phyloP scores from a whole-genome alignment of 2,113 vertebrate genomes.

The Copsychus sechellarum region DNA sequence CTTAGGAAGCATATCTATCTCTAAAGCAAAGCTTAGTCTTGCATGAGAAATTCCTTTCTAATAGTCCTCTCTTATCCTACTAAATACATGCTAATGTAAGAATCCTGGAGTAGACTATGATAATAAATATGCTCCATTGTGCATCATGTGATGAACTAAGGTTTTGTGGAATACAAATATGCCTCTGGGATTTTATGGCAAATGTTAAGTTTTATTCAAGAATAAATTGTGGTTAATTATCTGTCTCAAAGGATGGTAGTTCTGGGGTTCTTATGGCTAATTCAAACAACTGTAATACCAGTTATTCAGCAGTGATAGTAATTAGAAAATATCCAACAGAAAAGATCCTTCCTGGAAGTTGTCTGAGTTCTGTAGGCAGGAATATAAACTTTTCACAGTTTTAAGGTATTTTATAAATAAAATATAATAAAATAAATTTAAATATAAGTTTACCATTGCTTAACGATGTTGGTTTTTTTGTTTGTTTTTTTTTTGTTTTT shows the following conservation, averaged over 20 bases:
- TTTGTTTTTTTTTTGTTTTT: background rate
- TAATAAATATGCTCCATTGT: background rate
- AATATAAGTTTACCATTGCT: accelerated
- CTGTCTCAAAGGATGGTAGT: background rate
- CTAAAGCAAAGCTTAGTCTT: background rate
- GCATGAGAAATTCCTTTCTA: background rate
- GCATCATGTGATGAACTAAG: background rate
- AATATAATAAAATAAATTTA: too few relatives aligned
- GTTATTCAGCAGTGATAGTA: background rate
- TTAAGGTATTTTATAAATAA: background rate
- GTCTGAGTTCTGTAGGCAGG: background rate
- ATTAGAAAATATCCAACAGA: background rate
- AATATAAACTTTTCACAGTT: background rate
- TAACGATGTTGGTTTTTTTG: background rate
- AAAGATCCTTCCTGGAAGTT: background rate
- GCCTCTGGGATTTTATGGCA: background rate
- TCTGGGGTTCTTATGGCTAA: background rate
- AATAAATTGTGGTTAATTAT: slow-evolving; percentile 42
- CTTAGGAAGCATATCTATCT: background rate
- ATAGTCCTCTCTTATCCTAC: background rate
- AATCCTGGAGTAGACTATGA: background rate
- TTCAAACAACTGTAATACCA: background rate
- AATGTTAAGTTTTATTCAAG: background rate
- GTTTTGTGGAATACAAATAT: background rate
- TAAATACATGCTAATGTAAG: background rate